A percentile compares a stretch with the other conserved stretches of the same genome.
Conservation (phyloP, 2,888 invertebrate genomes). For the Thymelicus acteon region DNA sequence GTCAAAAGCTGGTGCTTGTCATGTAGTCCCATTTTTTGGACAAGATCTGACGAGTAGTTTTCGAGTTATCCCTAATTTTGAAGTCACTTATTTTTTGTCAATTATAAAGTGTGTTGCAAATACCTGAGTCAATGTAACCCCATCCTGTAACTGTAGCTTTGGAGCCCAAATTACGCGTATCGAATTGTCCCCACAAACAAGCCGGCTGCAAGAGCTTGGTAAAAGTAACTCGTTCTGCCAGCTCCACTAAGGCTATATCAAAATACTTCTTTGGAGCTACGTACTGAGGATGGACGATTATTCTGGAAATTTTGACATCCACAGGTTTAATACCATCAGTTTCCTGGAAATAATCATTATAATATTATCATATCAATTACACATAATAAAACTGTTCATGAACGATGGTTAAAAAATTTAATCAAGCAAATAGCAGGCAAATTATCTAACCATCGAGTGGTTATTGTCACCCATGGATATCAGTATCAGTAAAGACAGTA, state of each 20-base stretch:
- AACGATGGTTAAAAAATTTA: no score
- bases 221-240: conserved; percentile 52
- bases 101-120: not conserved
- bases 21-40: no score
- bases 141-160: conserved; percentile 62
- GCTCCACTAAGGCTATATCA: conserved; percentile 66
- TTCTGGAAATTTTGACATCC: conserved; percentile 54
- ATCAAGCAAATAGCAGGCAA: no score
- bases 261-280: conserved; percentile 60
- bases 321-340: conserved; percentile 30
- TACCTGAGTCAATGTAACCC: conserved; percentile 62
- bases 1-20: no score
- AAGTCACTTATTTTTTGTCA: no score
- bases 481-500: no score
- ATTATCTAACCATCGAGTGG: no score
- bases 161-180: conserved; percentile 47
- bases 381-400: no score
- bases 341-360: not conserved
- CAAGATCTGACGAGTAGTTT: no score
- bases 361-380: no score
- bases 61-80: no score
- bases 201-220: conserved; percentile 59
- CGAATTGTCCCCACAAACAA: conserved; percentile 57
- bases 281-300: conserved; percentile 60
- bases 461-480: no score